Conservation (phyloP, 2,113 vertebrate genomes). For the Callionymus lyra region DNA sequence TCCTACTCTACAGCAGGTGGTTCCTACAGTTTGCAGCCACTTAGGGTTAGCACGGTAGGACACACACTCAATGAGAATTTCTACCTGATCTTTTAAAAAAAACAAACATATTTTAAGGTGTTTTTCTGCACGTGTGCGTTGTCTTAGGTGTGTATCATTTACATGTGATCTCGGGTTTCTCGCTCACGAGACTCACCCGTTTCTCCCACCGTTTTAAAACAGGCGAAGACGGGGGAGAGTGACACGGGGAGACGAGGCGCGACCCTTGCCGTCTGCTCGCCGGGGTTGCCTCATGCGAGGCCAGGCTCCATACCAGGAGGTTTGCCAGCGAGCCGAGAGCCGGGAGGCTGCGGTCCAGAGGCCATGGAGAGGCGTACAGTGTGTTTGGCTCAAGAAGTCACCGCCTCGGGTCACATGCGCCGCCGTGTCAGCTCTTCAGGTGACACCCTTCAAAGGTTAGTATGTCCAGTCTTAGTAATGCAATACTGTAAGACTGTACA, state of each 20-base stretch:
- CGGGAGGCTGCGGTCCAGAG: conserved; percentile 30
- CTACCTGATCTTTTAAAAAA: too few relatives aligned
- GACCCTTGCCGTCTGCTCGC: conserved; percentile 15
- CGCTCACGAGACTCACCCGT: conserved; percentile 19
- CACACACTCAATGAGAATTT: conserved; percentile 5
- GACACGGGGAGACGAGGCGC: conserved; percentile 13
- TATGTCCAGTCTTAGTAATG: conserved; percentile 4
- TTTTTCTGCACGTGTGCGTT: conserved; percentile 6
- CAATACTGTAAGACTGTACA: too few relatives aligned
- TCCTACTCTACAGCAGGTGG: conserved; percentile 35
- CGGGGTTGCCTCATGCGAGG: conserved; percentile 8
- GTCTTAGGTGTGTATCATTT: conserved; percentile 12
- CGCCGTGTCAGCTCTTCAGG: conserved; percentile 11
- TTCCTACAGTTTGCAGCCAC: conserved; percentile 34
- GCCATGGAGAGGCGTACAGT: conserved; percentile 28
- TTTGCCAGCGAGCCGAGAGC: conserved; percentile 24
- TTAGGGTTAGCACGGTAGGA: conserved; percentile 56
- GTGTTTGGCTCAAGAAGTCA: neutral
- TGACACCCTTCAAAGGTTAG: conserved; percentile 51
- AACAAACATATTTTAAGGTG: conserved; percentile 1
- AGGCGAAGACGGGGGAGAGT: conserved; percentile 49
- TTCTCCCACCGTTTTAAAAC: conserved; percentile 13
- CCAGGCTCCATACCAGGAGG: conserved; percentile 27
- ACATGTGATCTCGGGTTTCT: conserved; percentile 17
- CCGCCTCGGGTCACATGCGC: neutral